phyloP scores from a whole-genome alignment of 2,797 vertebrate genomes.

The Pygocentrus nattereri region DNA sequence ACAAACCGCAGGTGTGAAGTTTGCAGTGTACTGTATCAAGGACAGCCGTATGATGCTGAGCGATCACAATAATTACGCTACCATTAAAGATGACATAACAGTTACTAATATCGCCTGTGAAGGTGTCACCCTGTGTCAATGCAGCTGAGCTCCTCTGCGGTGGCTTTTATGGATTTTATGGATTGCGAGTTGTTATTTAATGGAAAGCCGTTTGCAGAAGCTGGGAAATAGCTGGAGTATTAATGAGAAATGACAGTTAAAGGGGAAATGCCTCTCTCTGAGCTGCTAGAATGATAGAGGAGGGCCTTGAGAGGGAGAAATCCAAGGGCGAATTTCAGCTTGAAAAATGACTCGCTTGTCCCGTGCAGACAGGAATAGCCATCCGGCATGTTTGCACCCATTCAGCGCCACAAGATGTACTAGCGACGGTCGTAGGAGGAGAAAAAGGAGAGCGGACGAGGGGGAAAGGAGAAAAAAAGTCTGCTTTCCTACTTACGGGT shows the following conservation, averaged over 20 bases:
- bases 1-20: no score
- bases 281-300: conserved; percentile 53
- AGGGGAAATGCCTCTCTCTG: conserved; percentile 42
- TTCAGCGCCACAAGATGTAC: conserved; percentile 60
- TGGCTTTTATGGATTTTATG: conserved; percentile 27
- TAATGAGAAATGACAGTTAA: conserved; percentile 59
- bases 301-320: conserved; percentile 63
- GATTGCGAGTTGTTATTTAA: conserved; percentile 27
- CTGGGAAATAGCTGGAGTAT: conserved; percentile 9
- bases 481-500: conserved; percentile 62
- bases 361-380: conserved; percentile 57
- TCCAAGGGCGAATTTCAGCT: conserved; percentile 55
- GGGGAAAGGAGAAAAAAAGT: conserved; percentile 27
- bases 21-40: no score
- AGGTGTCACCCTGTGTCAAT: background rate
- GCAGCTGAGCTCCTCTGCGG: no score
- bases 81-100: no score
- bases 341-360: conserved; percentile 51
- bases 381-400: conserved; percentile 60
- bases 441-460: background rate
- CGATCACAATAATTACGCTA: no score
- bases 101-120: no score
- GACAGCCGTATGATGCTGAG: no score
- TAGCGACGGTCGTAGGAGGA: conserved; percentile 51
- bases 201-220: background rate